Evolutionary conservation across 92 coral and sea anemone genomes (phyloP), one percentile per base, ranked within the genome.

Genomic region (Parazoanthus swiftii): DNA sequence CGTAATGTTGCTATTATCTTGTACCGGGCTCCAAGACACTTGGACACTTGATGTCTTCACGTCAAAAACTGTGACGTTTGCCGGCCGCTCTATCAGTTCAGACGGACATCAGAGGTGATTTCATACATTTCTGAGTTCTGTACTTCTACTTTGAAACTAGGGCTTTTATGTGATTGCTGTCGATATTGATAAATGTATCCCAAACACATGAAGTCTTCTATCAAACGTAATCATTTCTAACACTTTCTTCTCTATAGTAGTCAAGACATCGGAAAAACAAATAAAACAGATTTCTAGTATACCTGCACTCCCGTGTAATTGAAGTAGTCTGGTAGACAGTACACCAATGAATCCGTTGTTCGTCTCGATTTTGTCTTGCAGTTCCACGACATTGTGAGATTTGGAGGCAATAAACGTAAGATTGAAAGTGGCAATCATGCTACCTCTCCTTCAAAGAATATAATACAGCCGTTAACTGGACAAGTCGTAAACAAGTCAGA

Each of bases 371-470:
- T 5, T 71, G 76, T 71, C 37, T 29, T 71, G 76, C 10, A 71
- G 76, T 71, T 71, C 76, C 76, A 71, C 76, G 29, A 71, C 39
- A 11, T 71, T 71, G 76, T 71, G 76, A 25, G 39, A 29, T 35
- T 71, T 71, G 0, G 76, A 71, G 18, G 42, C 39, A 13, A 71
- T 21, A 71, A 71, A 71, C 76, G 76, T 71, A 26, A 71, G 76
- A 3, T 71, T 71, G 39, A 71, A 71, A 5, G 36, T 35, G 18
- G 38, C 76, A 26, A 71, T 35, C 76, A 71, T 39, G 23, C 76
- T 71, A 9, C 76, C 76, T 72, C 39, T 72, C 76, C 76, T 72
- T 26, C 21, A 33, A 36, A 6, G 39, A 33, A 72, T 8, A 51
- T 20, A 11, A 23, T 63, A 63, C 7, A 21, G 59, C 16, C 59